phyloP scores from a whole-genome alignment of 2,888 invertebrate species.

The Fragum whitleyi region DNA sequence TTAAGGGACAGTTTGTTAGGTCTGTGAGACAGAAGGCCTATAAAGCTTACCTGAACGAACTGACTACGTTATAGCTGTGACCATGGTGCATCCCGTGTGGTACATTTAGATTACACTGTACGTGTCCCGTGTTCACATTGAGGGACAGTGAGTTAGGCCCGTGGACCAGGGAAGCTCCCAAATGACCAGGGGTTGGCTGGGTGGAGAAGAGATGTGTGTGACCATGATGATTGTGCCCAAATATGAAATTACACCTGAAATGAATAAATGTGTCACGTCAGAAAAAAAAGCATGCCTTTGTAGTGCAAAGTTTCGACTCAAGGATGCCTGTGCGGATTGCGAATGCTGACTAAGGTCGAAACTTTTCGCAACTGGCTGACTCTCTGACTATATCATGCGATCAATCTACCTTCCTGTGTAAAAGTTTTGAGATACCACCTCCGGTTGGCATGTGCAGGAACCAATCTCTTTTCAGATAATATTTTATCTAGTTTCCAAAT shows the following conservation, averaged over 20 bases:
- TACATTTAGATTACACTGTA: conserved; percentile 12
- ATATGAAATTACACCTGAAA: neutral
- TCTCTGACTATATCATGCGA: no score
- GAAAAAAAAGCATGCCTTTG: neutral
- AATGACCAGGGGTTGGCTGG: neutral
- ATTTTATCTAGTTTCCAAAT: no score
- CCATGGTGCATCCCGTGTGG: neutral
- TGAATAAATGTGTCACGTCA: no score
- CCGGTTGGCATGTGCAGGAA: no score
- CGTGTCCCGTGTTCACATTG: conserved; percentile 11
- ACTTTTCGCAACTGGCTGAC: no score
- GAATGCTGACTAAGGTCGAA: no score
- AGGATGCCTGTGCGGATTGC: no score
- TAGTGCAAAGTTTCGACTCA: neutral
- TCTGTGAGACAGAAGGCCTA: no score
- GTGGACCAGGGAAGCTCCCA: conserved; percentile 7
- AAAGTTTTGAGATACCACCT: no score
- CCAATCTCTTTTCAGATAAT: no score
- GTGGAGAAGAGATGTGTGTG: conserved; percentile 1
- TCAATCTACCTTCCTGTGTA: no score
- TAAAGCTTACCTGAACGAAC: conserved; percentile 23
- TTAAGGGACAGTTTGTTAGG: no score
- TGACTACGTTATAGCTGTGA: neutral
- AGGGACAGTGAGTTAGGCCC: neutral
- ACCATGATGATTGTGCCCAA: neutral